Conservation (phyloP, 1,140 invertebrate genomes). For the Drosophila rufa region DNA sequence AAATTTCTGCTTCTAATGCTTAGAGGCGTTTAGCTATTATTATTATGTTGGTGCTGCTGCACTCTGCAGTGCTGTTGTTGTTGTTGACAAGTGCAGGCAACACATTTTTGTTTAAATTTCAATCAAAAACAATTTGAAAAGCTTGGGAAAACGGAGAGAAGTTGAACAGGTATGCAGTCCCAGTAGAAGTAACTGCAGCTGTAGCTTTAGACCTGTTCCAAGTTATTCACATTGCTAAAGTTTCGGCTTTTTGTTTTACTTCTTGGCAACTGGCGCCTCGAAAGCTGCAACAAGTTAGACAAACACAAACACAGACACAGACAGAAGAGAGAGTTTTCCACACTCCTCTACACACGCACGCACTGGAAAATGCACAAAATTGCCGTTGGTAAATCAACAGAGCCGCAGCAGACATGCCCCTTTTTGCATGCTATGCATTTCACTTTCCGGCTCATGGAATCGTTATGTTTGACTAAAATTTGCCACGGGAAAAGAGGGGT, state of each 20-base stretch:
- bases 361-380: conserved; percentile 65
- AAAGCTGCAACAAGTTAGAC: conserved; percentile 76
- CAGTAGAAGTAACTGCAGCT: background rate
- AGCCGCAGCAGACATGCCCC: conserved; percentile 47
- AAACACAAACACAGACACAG: conserved; percentile 21
- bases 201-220: background rate
- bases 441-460: conserved; percentile 58
- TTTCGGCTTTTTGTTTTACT: conserved; percentile 44
- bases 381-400: conserved; percentile 67
- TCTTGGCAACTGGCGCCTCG: conserved; percentile 35
- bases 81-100: conserved; percentile 50
- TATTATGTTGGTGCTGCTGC: conserved; percentile 3
- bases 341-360: conserved; percentile 23
- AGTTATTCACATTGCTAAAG: conserved; percentile 49
- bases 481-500: conserved; percentile 37
- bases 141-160: conserved; percentile 27
- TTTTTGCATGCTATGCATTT: conserved; percentile 46
- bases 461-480: conserved; percentile 74
- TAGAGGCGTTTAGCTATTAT: conserved; percentile 38
- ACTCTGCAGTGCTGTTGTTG: conserved; percentile 9
- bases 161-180: conserved; percentile 27
- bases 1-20: conserved; percentile 25
- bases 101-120: conserved; percentile 74
- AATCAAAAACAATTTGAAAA: conserved; percentile 73
- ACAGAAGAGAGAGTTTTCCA: conserved; percentile 11